Evolutionary conservation across 1,140 invertebrate species (phyloP).

Genomic region (Drosophila sproati): DNA sequence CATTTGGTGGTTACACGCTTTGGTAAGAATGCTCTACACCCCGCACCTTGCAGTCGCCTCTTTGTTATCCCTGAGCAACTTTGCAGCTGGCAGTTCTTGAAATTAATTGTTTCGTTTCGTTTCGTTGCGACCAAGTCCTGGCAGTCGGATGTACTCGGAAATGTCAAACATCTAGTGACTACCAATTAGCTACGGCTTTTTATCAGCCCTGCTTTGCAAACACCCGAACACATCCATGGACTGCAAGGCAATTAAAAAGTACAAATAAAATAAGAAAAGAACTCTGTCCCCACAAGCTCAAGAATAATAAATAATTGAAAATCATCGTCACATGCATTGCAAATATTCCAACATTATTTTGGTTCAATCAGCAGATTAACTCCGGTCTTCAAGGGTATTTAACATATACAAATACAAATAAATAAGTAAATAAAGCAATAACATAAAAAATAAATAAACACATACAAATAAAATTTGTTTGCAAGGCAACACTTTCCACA

Average conservation of each 20-base stretch:
- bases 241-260: not conserved
- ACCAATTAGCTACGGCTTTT: conserved; percentile 43
- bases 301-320: no score
- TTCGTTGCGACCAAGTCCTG: conserved; percentile 24
- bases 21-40: conserved; percentile 38
- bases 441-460: no score
- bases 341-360: no score
- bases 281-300: no score
- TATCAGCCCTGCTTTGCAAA: conserved; percentile 6
- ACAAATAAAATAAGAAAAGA: not conserved
- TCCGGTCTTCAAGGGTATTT: no score
- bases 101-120: conserved; percentile 62
- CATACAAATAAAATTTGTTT: no score
- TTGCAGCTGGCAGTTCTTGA: conserved; percentile 14
- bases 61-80: not conserved
- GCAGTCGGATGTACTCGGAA: not conserved
- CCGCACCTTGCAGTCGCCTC: not conserved
- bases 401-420: no score
- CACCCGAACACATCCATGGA: conserved; percentile 2
- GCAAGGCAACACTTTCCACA: no score
- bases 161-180: conserved; percentile 22
- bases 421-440: no score
- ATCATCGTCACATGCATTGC: no score
- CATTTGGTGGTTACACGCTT: conserved; percentile 65
- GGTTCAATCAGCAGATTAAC: no score